Base-by-base conservation (phyloP, 2,113 vertebrate genomes). In the Poeciliopsis occidentalis region DNA sequence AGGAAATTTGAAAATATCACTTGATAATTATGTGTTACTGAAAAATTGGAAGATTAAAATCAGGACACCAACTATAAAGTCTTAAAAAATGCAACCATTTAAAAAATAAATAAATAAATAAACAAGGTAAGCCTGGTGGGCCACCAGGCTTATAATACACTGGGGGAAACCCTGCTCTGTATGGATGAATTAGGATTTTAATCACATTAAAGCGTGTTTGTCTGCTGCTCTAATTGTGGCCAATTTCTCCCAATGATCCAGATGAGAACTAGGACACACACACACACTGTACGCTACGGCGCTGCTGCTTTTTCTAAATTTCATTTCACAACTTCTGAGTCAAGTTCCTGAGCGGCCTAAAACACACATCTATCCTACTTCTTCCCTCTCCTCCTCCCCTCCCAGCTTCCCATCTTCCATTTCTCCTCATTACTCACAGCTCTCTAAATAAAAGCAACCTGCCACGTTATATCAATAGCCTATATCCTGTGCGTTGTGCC, bases 291-390 rank as follows among this genome's bases (percentile, higher is more conserved):
- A 22, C 2, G 51, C 22, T n/a, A 57, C 51, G 0, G 0, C 5
- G 24, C 24, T 60, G n/a, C 67, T 34, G 1, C 65, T 76, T 80
- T 67, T 61, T 62, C 78, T 77, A 64, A 12, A 62, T 75, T 73
- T 67, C 31, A 88, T 71, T 83, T 81, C 67, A 85, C 67, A 81
- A 76, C 37, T 78, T 71, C 75, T 47, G 69, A 62, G 26, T 76
- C 51, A 8, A 64, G 69, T 70, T 71, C 41, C 1, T 75, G 44
- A 30, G 4, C 8, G 41, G n/a, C 70, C 68, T 65, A 22, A 81
- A 32, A 71, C 66, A 65, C 75, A 69, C 73, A 67, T 75, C 71
- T 30, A 26, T 67, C 71, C 26, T 11, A 15, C 5, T 27, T 4
- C 4, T 54, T 17, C 4, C 27, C 44, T 15, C 11, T 34, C 22